Conservation (phyloP, 2,888 invertebrate species). For the Drosophila subquinaria region DNA sequence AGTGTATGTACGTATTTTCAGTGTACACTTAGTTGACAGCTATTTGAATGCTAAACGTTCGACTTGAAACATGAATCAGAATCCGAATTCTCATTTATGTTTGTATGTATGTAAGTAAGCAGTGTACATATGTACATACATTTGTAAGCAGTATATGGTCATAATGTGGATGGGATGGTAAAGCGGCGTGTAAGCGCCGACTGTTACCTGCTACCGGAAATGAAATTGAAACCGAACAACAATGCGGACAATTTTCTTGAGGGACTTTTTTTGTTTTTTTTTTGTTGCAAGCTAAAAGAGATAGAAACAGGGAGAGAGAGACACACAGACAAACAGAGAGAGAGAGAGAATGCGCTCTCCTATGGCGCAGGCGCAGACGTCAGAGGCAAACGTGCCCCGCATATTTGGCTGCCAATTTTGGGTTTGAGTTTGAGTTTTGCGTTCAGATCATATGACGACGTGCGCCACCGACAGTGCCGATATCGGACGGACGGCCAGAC, state of each 20-base stretch:
- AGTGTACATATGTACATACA: not conserved
- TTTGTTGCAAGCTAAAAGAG: slow-evolving; percentile 25
- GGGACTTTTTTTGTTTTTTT: slow-evolving; percentile 33
- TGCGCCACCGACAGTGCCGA: slow-evolving; percentile 47
- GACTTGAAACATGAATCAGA: slow-evolving; percentile 47
- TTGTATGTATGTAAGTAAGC: not conserved
- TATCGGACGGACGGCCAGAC: not conserved
- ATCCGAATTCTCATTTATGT: slow-evolving; percentile 31
- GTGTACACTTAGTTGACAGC: slow-evolving; percentile 51
- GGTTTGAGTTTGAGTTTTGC: not conserved
- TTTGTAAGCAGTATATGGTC: slow-evolving; percentile 35
- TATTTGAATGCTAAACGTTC: slow-evolving; percentile 58
- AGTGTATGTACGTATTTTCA: slow-evolving; percentile 13
- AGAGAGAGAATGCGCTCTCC: slow-evolving; percentile 23
- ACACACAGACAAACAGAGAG: slow-evolving; percentile 3
- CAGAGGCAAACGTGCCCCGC: slow-evolving; percentile 69
- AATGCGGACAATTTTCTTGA: slow-evolving; percentile 54
- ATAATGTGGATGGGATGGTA: slow-evolving; percentile 59
- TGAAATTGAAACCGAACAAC: slow-evolving; percentile 72
- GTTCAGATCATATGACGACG: slow-evolving; percentile 55
- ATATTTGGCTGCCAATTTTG: slow-evolving; percentile 55
- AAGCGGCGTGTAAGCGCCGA: slow-evolving; percentile 60
- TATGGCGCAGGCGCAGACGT: slow-evolving; percentile 73
- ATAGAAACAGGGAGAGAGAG: slow-evolving; percentile 1
- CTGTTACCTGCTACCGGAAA: slow-evolving; percentile 71